These are phyloP conservation scores for Bufo gargarizans DNA, from an alignment of 2,113 vertebrate genomes.

Conservation along the genomic window DNA sequence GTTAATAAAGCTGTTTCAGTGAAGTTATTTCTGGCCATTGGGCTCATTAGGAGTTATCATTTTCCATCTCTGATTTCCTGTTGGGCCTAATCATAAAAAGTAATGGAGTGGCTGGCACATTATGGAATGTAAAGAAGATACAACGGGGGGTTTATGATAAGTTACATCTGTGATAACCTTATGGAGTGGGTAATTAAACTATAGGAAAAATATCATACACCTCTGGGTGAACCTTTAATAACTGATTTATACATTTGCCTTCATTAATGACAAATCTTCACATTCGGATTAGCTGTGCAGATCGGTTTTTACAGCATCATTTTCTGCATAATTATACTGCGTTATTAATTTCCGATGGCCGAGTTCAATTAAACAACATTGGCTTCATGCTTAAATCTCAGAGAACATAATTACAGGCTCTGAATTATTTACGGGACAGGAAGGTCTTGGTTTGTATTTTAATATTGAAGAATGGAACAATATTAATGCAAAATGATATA, in stretches of 20 bases:
- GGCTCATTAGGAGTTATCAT: background rate
- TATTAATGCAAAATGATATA: background rate
- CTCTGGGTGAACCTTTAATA: background rate
- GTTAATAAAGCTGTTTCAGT: background rate
- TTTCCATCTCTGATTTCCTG: slow-evolving; percentile 6
- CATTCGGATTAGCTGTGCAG: background rate
- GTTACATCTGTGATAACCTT: slow-evolving; percentile 9
- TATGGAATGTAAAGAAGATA: background rate
- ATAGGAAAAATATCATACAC: background rate
- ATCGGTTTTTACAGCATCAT: background rate
- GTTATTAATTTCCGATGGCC: background rate
- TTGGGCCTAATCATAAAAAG: background rate
- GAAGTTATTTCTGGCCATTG: slow-evolving; percentile 2
- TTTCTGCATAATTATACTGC: background rate
- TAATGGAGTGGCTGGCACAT: background rate
- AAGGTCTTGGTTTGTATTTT: background rate
- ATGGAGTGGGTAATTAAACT: background rate
- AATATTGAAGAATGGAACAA: background rate
- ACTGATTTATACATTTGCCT: background rate
- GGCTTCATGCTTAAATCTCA: slow-evolving; percentile 14
- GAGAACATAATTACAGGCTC: background rate
- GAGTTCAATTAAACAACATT: slow-evolving; percentile 1
- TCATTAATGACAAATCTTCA: background rate
- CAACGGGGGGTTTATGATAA: background rate
- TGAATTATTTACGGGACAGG: background rate